Conservation (phyloP, 2,888 invertebrate genomes). For the Trilocha varians region DNA sequence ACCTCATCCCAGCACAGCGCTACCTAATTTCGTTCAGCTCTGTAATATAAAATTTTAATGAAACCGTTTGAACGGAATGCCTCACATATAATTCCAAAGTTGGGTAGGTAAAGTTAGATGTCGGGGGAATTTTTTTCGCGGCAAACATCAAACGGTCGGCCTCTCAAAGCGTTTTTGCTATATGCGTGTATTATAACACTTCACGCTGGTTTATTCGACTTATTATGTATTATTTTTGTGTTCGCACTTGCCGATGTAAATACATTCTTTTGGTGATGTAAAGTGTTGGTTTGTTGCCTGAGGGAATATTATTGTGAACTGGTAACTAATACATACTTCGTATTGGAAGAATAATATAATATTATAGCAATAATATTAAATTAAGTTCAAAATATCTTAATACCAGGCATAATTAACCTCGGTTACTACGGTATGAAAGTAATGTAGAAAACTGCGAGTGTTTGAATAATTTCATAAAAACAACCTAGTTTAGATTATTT, state of each 20-base stretch:
- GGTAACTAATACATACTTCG: too few species aligned
- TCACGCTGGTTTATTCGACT: conserved; percentile 33
- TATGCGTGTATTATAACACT: conserved; percentile 46
- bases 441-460: too few species aligned
- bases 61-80: not conserved
- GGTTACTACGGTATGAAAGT: too few species aligned
- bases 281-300: not conserved
- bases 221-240: conserved; percentile 32
- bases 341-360: too few species aligned
- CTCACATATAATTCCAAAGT: not conserved
- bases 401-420: too few species aligned
- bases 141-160: conserved; percentile 47
- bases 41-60: not conserved
- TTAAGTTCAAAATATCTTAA: too few species aligned
- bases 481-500: too few species aligned
- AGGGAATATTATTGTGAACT: not conserved
- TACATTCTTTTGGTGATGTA: not conserved
- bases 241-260: not conserved
- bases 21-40: not conserved
- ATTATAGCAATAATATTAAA: too few species aligned
- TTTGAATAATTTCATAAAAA: too few species aligned
- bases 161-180: conserved; percentile 25
- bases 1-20: not conserved
- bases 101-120: not conserved
- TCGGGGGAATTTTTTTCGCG: not conserved